phyloP scores from a whole-genome alignment of 1,140 invertebrate species.

The Chironomus tepperi region DNA sequence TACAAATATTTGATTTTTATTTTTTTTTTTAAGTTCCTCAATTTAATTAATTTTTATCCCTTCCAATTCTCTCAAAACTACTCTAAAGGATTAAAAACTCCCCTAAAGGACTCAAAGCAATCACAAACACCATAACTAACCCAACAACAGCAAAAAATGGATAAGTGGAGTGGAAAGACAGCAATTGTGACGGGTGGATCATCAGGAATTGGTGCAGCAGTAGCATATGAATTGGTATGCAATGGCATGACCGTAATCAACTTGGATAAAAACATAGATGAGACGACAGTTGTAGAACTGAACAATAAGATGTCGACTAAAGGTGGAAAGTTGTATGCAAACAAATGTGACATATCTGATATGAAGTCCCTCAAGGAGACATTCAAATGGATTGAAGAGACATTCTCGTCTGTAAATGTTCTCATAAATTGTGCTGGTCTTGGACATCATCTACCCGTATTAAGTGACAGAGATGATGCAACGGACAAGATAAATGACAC shows the following conservation, averaged over 20 bases:
- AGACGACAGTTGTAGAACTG: constrained; percentile 42
- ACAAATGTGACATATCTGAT: constrained; percentile 44
- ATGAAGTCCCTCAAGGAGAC: constrained; percentile 41
- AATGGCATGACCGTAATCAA: constrained; percentile 40
- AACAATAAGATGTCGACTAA: background rate
- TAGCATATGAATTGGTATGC: constrained; percentile 37
- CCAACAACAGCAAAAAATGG: constrained; percentile 27
- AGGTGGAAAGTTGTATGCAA: constrained; percentile 34
- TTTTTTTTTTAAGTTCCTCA: no score
- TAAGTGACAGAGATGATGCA: constrained; percentile 35
- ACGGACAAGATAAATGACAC: constrained; percentile 33
- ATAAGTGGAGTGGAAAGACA: constrained; percentile 42
- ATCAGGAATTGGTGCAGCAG: constrained; percentile 43
- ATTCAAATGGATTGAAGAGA: constrained; percentile 41
- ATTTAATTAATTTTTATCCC: no score
- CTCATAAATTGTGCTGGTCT: constrained; percentile 46
- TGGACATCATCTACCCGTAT: background rate
- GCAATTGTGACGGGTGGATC: constrained; percentile 48
- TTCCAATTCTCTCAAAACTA: no score
- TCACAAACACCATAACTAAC: constrained; percentile 26
- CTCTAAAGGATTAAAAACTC: no score
- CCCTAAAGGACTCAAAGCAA: constrained; percentile 29
- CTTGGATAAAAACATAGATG: constrained; percentile 40
- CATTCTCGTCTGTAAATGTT: constrained; percentile 41
- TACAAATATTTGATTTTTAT: no score